Evolutionary conservation across 2,888 invertebrate species (phyloP).

Genomic region (Drosophila neonasuta): DNA sequence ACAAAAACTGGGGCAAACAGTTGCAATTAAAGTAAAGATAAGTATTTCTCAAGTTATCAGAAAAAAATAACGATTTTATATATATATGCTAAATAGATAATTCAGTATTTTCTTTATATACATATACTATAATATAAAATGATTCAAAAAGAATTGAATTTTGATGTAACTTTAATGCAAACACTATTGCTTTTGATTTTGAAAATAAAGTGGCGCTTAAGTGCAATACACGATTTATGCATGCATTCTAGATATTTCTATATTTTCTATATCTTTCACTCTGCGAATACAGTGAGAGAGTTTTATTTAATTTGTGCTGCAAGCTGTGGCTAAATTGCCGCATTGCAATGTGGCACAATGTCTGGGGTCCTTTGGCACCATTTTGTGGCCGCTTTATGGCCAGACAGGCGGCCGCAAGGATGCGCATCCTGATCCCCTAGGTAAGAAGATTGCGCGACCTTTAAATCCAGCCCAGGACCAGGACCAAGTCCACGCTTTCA

Average conservation of each 20-base stretch:
- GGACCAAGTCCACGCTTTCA: slow-evolving; percentile 1
- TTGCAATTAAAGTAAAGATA: no score
- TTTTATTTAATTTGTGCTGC: slow-evolving; percentile 6
- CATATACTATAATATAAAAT: no score
- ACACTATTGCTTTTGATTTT: no score
- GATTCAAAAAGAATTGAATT: no score
- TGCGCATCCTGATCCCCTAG: slow-evolving; percentile 29
- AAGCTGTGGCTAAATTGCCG: slow-evolving; percentile 25
- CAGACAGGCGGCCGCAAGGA: slow-evolving; percentile 28
- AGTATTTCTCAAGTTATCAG: no score
- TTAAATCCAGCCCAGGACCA: slow-evolving; percentile 28
- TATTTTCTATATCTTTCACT: neutral
- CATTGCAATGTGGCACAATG: slow-evolving; percentile 52
- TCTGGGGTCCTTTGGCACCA: slow-evolving; percentile 39
- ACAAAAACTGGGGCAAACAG: no score
- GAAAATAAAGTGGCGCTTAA: no score
- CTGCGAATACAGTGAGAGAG: neutral
- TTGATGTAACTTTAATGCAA: no score
- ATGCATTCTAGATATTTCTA: neutral
- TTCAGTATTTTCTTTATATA: no score
- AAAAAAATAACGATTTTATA: no score
- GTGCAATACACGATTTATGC: neutral
- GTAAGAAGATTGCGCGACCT: slow-evolving; percentile 29
- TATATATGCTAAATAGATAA: no score
- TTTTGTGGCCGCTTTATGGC: slow-evolving; percentile 55